These are phyloP conservation scores for Rhabdomys pumilio DNA, from an alignment of 2,797 vertebrate genomes.

Conservation along the genomic window DNA sequence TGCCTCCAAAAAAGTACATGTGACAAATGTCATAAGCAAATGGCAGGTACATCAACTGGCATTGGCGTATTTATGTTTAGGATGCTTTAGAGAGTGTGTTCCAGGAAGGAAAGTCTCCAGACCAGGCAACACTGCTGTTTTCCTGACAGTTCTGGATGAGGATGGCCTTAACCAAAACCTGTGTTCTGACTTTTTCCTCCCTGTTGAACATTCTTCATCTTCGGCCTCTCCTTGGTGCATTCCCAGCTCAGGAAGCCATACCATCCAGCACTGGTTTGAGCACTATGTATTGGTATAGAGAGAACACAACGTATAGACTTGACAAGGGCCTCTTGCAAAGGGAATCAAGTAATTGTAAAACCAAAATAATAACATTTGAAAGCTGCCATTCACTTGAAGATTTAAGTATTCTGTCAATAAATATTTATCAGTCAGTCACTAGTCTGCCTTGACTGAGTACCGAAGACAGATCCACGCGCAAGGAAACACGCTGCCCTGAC, in stretches of 20 bases:
- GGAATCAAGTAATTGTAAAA: constrained; percentile 71
- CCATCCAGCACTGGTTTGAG: not conserved
- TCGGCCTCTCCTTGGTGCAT: not conserved
- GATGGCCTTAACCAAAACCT: not conserved
- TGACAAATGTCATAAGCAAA: not conserved
- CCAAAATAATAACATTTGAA: not conserved
- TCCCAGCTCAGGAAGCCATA: too few relatives aligned
- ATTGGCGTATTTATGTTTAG: not conserved
- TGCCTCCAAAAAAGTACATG: not conserved
- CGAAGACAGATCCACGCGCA: not conserved
- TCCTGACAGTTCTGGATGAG: not conserved
- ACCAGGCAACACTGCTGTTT: not conserved
- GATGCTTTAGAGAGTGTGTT: not conserved
- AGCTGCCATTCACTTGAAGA: not conserved
- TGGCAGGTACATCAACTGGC: not conserved
- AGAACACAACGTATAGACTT: not conserved
- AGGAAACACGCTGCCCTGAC: not conserved
- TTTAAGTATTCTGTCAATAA: not conserved
- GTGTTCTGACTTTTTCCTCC: not conserved
- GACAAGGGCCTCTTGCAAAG: not conserved
- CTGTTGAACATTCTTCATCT: not conserved
- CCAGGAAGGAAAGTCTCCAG: not conserved
- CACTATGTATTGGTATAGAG: not conserved
- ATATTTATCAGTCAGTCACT: not conserved
- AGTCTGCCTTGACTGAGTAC: not conserved